Conservation (phyloP, 1,140 invertebrate genomes). For the Drosophila pectinifera region DNA sequence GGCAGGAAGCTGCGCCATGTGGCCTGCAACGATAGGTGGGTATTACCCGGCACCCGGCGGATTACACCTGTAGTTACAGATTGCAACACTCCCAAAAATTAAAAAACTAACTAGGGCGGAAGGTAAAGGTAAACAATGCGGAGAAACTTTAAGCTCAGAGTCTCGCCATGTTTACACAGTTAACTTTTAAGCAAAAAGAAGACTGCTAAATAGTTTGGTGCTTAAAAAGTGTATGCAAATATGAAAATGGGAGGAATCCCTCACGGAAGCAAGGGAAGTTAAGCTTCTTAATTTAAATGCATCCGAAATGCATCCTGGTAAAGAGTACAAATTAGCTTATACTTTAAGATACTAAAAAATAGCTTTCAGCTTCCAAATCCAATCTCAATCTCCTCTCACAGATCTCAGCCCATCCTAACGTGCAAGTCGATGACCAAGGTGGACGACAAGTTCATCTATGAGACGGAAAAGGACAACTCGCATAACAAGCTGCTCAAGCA, state of each 20-base stretch:
- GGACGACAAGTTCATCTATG: slow-evolving; percentile 93
- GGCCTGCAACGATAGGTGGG: slow-evolving; percentile 92
- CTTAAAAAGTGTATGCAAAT: background rate
- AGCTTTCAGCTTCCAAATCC: too few relatives aligned
- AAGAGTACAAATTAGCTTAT: background rate
- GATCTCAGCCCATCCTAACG: slow-evolving; percentile 87
- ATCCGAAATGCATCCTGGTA: background rate
- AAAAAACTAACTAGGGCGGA: slow-evolving; percentile 11
- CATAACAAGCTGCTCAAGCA: slow-evolving; percentile 93
- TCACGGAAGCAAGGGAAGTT: background rate
- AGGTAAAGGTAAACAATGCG: slow-evolving; percentile 10
- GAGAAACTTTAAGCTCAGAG: slow-evolving; percentile 3
- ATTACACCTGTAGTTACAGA: slow-evolving; percentile 27
- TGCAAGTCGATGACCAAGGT: slow-evolving; percentile 88
- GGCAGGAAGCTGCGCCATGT: slow-evolving; percentile 92
- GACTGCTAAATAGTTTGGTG: slow-evolving; percentile 11
- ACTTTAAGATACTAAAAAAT: too few relatives aligned
- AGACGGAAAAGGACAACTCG: slow-evolving; percentile 93
- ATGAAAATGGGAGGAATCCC: background rate
- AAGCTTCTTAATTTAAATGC: background rate
- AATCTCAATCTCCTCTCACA: slow-evolving; percentile 53
- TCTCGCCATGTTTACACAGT: slow-evolving; percentile 5
- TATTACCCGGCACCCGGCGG: slow-evolving; percentile 10
- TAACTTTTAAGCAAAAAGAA: slow-evolving; percentile 12
- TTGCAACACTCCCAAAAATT: slow-evolving; percentile 32